Evolutionary conservation across 2,797 vertebrate genomes (phyloP).

Genomic region (Adelosebastes latens): DNA sequence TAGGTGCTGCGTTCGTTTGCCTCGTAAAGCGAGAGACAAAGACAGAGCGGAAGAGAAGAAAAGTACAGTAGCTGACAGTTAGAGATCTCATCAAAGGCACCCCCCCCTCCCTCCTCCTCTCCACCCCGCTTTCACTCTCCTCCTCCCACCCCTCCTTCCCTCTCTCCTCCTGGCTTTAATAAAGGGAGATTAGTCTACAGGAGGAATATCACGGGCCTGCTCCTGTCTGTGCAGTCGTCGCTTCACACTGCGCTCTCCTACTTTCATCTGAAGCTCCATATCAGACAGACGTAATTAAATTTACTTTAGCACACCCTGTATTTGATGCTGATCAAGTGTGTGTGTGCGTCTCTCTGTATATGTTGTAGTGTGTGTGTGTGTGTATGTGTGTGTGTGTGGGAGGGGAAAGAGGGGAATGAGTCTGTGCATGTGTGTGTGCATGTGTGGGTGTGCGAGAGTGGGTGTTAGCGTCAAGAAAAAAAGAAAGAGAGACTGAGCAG

Average conservation of each 20-base stretch:
- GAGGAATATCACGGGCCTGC: slow-evolving; percentile 82
- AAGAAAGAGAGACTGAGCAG: slow-evolving; percentile 58
- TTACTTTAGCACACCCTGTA: slow-evolving; percentile 85
- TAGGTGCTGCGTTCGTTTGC: slow-evolving; percentile 71
- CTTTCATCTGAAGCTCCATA: slow-evolving; percentile 84
- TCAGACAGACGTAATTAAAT: slow-evolving; percentile 87
- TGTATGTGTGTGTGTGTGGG: slow-evolving; percentile 36
- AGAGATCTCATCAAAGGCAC: slow-evolving; percentile 82
- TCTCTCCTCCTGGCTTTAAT: slow-evolving; percentile 82
- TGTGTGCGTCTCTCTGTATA: slow-evolving; percentile 41
- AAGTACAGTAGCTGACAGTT: slow-evolving; percentile 83
- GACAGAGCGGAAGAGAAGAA: slow-evolving; percentile 66
- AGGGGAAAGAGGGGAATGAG: slow-evolving; percentile 70
- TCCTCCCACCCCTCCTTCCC: slow-evolving; percentile 20
- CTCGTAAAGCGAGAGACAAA: slow-evolving; percentile 75
- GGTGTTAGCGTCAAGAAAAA: slow-evolving; percentile 71
- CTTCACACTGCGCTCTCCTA: slow-evolving; percentile 77
- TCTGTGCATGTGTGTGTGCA: slow-evolving; percentile 63
- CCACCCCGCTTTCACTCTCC: slow-evolving; percentile 39
- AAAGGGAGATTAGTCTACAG: slow-evolving; percentile 85
- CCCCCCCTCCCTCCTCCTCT: slow-evolving; percentile 38
- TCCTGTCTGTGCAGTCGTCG: slow-evolving; percentile 79
- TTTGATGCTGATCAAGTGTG: slow-evolving; percentile 83
- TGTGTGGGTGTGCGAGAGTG: slow-evolving; percentile 73
- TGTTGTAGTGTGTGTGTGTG: slow-evolving; percentile 35